phyloP scores from a whole-genome alignment of 2,797 vertebrate genomes.

The Taeniopygia guttata region DNA sequence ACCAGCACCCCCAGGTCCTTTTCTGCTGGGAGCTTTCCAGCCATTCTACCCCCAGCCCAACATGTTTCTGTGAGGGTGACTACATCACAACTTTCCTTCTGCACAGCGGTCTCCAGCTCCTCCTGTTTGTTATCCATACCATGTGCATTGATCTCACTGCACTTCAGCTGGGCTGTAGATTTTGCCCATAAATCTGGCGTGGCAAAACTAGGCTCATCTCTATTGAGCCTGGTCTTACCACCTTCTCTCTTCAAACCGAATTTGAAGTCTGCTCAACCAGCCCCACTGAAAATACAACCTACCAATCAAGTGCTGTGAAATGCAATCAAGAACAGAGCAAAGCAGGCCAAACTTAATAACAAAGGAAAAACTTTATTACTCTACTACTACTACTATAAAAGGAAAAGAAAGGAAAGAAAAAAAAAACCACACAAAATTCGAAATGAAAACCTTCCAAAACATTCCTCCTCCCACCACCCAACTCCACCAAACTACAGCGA shows the following conservation, averaged over 20 bases:
- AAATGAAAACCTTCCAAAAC: no score
- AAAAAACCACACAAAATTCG: no score
- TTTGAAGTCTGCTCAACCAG: not conserved
- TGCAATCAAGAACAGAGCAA: no score
- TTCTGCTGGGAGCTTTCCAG: not conserved
- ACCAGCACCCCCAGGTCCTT: not conserved
- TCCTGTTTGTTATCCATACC: not conserved
- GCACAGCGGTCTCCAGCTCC: not conserved
- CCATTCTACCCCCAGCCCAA: not conserved
- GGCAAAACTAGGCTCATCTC: not conserved
- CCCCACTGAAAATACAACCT: no score
- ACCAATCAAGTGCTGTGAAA: no score
- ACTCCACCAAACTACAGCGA: no score
- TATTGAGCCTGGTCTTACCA: not conserved
- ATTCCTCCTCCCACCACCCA: no score
- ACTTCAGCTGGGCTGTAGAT: not conserved
- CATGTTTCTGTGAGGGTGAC: not conserved
- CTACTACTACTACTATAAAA: no score
- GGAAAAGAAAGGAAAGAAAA: no score
- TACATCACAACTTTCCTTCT: not conserved
- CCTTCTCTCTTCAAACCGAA: accelerated
- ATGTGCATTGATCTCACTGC: no score
- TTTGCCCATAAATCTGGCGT: not conserved
- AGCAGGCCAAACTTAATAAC: no score
- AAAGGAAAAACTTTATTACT: no score